phyloP scores from a whole-genome alignment of 2,888 invertebrate genomes.

The Dryadula phaetusa region DNA sequence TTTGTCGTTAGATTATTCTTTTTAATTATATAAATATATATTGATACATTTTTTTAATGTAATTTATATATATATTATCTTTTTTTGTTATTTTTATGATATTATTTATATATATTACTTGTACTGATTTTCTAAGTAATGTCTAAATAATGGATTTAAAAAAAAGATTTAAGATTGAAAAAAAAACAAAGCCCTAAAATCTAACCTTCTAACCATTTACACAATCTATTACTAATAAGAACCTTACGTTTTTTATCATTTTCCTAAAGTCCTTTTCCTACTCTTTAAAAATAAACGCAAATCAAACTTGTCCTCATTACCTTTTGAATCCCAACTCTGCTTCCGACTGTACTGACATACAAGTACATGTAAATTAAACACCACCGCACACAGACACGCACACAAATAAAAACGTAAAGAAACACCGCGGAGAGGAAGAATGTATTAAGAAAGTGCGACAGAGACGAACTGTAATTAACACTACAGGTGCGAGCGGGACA shows the following conservation, averaged over 20 bases:
- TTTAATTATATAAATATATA: too few relatives aligned
- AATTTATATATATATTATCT: too few relatives aligned
- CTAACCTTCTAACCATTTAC: constrained; percentile 5
- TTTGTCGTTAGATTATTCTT: not conserved
- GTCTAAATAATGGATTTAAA: too few relatives aligned
- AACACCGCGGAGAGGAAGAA: constrained; percentile 84
- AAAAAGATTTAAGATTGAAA: too few relatives aligned
- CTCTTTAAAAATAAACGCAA: not conserved
- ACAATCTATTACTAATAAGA: not conserved
- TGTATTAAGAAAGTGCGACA: constrained; percentile 84
- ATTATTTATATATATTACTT: too few relatives aligned
- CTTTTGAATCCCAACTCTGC: constrained; percentile 32
- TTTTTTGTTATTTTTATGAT: too few relatives aligned
- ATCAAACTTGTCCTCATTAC: constrained; percentile 30
- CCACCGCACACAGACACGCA: constrained; percentile 83
- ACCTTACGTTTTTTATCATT: too few relatives aligned
- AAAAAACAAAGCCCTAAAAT: too few relatives aligned
- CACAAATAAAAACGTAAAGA: constrained; percentile 84
- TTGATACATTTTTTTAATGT: too few relatives aligned
- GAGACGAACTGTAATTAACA: constrained; percentile 81
- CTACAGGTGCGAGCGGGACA: constrained; percentile 72
- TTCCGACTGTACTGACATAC: constrained; percentile 75
- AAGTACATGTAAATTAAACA: constrained; percentile 85
- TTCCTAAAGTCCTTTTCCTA: not conserved
- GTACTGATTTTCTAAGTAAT: too few relatives aligned